These are phyloP conservation scores for Paratilapia polleni DNA, from an alignment of 2,113 vertebrate species.

Conservation along the genomic window DNA sequence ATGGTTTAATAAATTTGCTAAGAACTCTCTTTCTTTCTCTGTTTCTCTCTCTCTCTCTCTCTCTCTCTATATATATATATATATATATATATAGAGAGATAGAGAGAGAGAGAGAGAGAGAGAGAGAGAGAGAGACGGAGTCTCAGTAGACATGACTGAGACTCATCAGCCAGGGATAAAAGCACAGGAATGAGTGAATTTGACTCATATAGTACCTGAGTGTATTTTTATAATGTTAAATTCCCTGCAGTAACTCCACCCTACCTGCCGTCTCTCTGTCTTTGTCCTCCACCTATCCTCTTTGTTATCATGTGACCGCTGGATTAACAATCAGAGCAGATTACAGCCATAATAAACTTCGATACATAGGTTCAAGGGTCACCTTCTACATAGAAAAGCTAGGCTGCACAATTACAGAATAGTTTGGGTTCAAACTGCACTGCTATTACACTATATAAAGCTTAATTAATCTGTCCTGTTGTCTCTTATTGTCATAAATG, in stretches of 20 bases:
- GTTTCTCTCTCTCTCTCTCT: too few relatives aligned
- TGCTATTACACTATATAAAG: not conserved
- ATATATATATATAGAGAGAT: too few relatives aligned
- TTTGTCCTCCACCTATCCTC: conserved; percentile 37
- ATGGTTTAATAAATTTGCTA: too few relatives aligned
- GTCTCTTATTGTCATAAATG: not conserved
- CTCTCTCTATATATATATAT: too few relatives aligned
- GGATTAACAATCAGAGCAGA: conserved; percentile 61
- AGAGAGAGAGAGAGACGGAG: too few relatives aligned
- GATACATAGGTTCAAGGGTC: conserved; percentile 53
- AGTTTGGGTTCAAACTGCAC: not conserved
- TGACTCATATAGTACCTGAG: not conserved
- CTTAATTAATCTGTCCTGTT: not conserved
- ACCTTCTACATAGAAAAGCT: not conserved
- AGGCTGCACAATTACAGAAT: conserved; percentile 11
- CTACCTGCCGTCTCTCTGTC: conserved; percentile 63
- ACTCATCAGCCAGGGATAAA: too few relatives aligned
- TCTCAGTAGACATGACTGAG: too few relatives aligned
- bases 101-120: too few relatives aligned
- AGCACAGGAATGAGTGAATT: not conserved
- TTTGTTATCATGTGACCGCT: conserved; percentile 58
- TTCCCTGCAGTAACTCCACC: conserved; percentile 54
- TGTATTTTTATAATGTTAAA: conserved; percentile 32
- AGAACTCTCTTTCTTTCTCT: too few relatives aligned
- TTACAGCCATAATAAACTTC: conserved; percentile 61